Evolutionary conservation across 1,140 invertebrate species (phyloP).

Genomic region (Anthonomus grandis): DNA sequence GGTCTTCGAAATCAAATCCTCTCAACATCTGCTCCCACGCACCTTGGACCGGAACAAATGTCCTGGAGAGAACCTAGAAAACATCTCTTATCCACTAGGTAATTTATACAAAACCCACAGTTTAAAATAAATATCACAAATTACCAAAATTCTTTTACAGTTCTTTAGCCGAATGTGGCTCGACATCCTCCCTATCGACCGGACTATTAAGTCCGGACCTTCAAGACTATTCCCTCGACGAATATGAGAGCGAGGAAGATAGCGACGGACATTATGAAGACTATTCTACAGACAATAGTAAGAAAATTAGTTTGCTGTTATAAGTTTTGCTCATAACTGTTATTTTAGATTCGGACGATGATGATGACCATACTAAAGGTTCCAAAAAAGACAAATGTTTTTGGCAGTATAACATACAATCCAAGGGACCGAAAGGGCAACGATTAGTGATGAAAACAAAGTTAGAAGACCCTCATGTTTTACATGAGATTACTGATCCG

Average conservation of each 20-base stretch:
- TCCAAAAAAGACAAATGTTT: conserved; percentile 85
- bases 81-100: conserved; percentile 73
- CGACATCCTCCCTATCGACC: conserved; percentile 81
- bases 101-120: too few relatives aligned
- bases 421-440: conserved; percentile 95
- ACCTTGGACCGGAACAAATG: conserved; percentile 74
- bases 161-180: conserved; percentile 78
- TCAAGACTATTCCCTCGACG: conserved; percentile 78
- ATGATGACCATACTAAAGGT: conserved; percentile 53
- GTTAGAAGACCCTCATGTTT: conserved; percentile 86
- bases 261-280: conserved; percentile 86
- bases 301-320: too few relatives aligned
- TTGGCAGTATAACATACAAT: conserved; percentile 99
- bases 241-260: conserved; percentile 71
- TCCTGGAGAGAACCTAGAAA: conserved; percentile 83
- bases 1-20: conserved; percentile 52
- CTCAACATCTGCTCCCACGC: conserved; percentile 80
- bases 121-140: too few relatives aligned
- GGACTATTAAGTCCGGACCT: conserved; percentile 78
- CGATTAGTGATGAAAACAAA: conserved; percentile 77
- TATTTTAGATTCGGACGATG: conserved; percentile 59
- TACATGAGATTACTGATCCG: conserved; percentile 86
- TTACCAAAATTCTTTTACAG: conserved; percentile 48
- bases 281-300: conserved; percentile 75
- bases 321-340: too few relatives aligned